Evolutionary conservation across 30 jellyfish, hydroid and myxozoan genomes (phyloP).

Genomic region (Morbakka virulenta): DNA sequence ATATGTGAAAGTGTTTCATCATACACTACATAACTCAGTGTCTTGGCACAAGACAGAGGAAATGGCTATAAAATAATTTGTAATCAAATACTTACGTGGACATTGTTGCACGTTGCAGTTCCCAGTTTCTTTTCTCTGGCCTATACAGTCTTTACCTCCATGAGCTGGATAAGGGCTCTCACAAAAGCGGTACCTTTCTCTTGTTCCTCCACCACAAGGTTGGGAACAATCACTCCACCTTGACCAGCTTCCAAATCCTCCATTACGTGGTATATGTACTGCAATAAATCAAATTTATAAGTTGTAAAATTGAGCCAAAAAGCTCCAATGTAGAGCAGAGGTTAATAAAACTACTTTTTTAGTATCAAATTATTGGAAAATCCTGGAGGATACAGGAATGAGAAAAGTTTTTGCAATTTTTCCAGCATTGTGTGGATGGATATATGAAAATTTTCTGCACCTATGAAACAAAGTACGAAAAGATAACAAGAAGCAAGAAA

Average conservation of each 20-base stretch:
- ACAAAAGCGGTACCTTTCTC: slow-evolving; percentile 46
- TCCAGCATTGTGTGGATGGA: too few species aligned
- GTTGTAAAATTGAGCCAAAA: background rate
- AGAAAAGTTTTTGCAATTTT: too few species aligned
- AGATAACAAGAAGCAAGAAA: too few species aligned
- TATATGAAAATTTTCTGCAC: too few species aligned
- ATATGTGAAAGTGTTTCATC: background rate
- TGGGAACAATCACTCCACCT: slow-evolving; percentile 42
- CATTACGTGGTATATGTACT: slow-evolving; percentile 27
- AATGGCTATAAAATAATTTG: background rate
- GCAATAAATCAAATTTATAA: background rate
- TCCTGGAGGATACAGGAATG: too few species aligned
- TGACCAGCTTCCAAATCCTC: slow-evolving; percentile 56
- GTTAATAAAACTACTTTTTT: too few species aligned
- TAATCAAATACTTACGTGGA: slow-evolving; percentile 44
- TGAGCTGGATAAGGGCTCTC: slow-evolving; percentile 62
- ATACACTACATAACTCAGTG: background rate
- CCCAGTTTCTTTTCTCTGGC: background rate
- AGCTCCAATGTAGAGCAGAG: too few species aligned
- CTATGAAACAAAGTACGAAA: too few species aligned
- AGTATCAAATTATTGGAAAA: too few species aligned
- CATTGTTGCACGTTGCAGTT: slow-evolving; percentile 50
- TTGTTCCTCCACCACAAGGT: slow-evolving; percentile 61
- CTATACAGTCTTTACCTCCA: slow-evolving; percentile 62
- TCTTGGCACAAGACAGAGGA: background rate